phyloP scores from a whole-genome alignment of 1,140 invertebrate species.

The Berghia stephanieae region DNA sequence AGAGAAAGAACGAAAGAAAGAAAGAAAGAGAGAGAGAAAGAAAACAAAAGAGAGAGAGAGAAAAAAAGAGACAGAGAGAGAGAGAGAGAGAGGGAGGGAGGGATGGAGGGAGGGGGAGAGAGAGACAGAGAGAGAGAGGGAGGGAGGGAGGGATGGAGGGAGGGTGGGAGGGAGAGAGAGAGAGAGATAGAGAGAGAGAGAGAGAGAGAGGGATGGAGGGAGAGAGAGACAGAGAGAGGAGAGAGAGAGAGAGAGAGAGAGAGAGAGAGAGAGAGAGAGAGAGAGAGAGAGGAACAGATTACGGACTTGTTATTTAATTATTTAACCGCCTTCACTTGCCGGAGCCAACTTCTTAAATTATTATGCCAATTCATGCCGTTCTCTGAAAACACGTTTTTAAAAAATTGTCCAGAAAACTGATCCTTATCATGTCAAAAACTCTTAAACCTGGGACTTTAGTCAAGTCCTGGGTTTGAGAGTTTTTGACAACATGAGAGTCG shows the following conservation, averaged over 20 bases:
- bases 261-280: neutral
- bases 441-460: too few relatives aligned
- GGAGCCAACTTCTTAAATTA: too few relatives aligned
- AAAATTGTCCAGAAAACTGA: too few relatives aligned
- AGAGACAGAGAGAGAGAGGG: slow-evolving; percentile 8
- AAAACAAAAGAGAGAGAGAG: neutral
- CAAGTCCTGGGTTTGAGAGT: too few relatives aligned
- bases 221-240: neutral
- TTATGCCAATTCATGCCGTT: too few relatives aligned
- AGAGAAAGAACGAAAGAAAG: neutral
- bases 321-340: too few relatives aligned
- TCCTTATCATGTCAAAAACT: too few relatives aligned
- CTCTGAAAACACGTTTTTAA: too few relatives aligned
- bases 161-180: neutral
- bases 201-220: neutral
- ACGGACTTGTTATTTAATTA: too few relatives aligned
- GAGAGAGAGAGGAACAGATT: neutral
- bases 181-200: neutral
- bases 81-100: slow-evolving; percentile 17
- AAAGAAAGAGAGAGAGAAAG: neutral
- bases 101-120: neutral
- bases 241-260: neutral
- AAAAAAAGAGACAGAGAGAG: slow-evolving; percentile 6
- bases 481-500: too few relatives aligned
- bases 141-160: neutral